Conservation (phyloP, 2,113 vertebrate species). For the Corvus cornix region DNA sequence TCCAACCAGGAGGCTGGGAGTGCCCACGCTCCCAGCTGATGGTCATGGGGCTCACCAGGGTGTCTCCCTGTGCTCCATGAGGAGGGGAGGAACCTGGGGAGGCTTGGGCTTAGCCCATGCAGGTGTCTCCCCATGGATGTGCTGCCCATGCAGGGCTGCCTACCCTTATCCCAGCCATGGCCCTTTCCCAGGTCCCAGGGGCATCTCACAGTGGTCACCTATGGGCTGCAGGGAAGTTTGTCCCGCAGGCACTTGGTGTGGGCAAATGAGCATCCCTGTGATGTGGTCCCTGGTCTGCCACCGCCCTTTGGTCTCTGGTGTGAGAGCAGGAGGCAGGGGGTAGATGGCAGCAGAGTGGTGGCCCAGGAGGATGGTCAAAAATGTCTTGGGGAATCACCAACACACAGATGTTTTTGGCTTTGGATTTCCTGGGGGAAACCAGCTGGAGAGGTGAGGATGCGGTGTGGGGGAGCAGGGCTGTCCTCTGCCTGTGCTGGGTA, state of each 20-base stretch:
- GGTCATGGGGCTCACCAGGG: background rate
- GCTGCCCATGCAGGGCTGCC: rapidly evolving
- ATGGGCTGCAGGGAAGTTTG: background rate
- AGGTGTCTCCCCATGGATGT: background rate
- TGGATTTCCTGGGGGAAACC: background rate
- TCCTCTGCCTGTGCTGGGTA: rapidly evolving
- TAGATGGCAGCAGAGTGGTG: background rate
- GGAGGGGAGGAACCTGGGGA: background rate
- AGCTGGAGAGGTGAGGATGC: rapidly evolving
- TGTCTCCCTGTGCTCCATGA: rapidly evolving
- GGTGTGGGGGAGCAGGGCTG: rapidly evolving
- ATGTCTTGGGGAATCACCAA: too few relatives aligned
- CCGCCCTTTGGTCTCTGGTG: rapidly evolving
- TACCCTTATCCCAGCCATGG: rapidly evolving
- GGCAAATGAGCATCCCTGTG: background rate
- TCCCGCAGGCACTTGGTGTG: rapidly evolving
- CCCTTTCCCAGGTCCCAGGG: background rate
- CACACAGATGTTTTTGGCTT: background rate
- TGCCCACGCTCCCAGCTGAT: background rate
- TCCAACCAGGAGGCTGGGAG: rapidly evolving
- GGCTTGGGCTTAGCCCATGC: background rate
- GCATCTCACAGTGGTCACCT: background rate
- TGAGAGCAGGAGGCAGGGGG: rapidly evolving
- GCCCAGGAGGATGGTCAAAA: rapidly evolving
- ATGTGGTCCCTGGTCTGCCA: background rate